These are phyloP conservation scores for Aphelenchoides bicaudatus DNA, from an alignment of 2,888 invertebrate species.

Conservation along the genomic window DNA sequence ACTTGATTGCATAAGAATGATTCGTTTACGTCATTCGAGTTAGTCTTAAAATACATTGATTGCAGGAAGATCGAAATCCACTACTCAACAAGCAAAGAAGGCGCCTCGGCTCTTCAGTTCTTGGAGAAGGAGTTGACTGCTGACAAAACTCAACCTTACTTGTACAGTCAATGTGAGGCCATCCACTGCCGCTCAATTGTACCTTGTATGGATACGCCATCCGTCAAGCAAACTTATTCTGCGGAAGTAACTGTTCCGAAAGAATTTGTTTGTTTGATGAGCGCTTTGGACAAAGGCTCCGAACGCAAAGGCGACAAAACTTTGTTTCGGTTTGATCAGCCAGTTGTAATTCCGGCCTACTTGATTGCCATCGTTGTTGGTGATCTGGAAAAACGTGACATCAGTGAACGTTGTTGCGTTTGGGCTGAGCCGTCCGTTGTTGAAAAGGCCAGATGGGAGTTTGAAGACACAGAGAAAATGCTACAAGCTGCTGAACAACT, in stretches of 20 bases:
- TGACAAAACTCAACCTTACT: slow-evolving; percentile 78
- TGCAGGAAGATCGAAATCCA: slow-evolving; percentile 21
- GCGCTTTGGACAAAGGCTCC: slow-evolving; percentile 66
- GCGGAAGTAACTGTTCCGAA: slow-evolving; percentile 72
- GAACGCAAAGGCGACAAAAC: slow-evolving; percentile 15
- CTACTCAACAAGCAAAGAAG: slow-evolving; percentile 43
- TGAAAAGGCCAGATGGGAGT: slow-evolving; percentile 80
- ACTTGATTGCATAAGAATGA: no score
- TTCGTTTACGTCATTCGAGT: no score
- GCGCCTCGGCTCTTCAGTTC: slow-evolving; percentile 78
- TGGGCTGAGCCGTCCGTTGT: slow-evolving; percentile 85
- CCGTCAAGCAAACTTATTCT: slow-evolving; percentile 79
- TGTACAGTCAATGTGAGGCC: slow-evolving; percentile 66
- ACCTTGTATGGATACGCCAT: slow-evolving; percentile 91
- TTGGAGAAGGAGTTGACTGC: slow-evolving; percentile 79
- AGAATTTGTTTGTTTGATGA: slow-evolving; percentile 80
- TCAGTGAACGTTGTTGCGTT: slow-evolving; percentile 69
- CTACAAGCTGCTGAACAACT: slow-evolving; percentile 74
- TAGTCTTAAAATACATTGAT: no score
- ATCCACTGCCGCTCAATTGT: slow-evolving; percentile 67
- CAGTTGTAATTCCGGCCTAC: slow-evolving; percentile 80
- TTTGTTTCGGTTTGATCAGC: slow-evolving; percentile 47
- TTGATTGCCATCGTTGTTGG: slow-evolving; percentile 85
- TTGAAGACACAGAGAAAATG: slow-evolving; percentile 77
- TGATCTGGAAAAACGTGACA: slow-evolving; percentile 67